Evolutionary conservation across 2,113 vertebrate genomes (phyloP), one percentile per base, ranked within the genome.

Genomic region (Trogon surrucura): DNA sequence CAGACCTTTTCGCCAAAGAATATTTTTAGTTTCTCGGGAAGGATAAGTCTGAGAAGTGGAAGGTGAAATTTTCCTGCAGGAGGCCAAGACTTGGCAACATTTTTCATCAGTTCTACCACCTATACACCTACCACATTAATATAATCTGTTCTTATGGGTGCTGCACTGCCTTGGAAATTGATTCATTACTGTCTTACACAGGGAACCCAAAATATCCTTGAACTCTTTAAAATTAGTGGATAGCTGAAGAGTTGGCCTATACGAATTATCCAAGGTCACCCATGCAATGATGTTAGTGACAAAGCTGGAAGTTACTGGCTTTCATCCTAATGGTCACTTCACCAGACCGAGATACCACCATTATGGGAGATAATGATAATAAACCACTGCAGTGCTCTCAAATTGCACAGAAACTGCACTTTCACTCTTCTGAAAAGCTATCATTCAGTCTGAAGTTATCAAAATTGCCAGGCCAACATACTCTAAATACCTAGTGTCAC

Each of bases 381-480:
- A 91, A 86, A 96, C 71, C 74, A 92, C 16, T 5, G 61, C 69
- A 93, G 48, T 81, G 60, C 60, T 81, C 79, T 95, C 44, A 85
- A 88, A 94, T 54, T 84, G 73, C 69, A 88, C 71, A 41, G 93
- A 95, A 97, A 34, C 62, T 77, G 96, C 78, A 94, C 65, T 97
- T 97, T 72, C 51, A 32, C 62, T 94, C 29, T 44, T 90, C 51
- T 75, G 86, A 90, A 97, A 81, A 97, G 69, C 86, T 80, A 79
- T 71, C 29, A 89, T 89, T 92, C 72, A 88, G 79, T 84, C 70
- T 96, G 69, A 95, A 95, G 89, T 60, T 95, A 93, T 71, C 25
- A 93, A 94, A 97, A 96, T 93, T 74, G 89, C 95, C 94, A 82
- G 95, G 70, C 80, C 89, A 95, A 82, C 80, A 61, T 57, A 34